Percentiles rank a stretch among this genome's conserved stretches.
phyloP scores from a whole-genome alignment of 1,140 invertebrate species.

The Mactra quadrangularis region DNA sequence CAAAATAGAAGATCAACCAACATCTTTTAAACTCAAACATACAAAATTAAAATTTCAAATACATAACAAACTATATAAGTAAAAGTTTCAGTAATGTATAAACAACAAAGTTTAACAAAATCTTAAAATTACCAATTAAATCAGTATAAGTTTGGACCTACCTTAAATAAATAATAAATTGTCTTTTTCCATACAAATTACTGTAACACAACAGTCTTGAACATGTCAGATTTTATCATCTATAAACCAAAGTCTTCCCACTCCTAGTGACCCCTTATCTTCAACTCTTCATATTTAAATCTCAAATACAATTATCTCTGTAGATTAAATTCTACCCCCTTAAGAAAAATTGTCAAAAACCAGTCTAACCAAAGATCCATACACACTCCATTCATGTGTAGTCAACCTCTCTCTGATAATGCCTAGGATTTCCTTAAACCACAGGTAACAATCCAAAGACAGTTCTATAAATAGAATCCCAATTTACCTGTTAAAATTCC shows the following conservation, averaged over 20 bases:
- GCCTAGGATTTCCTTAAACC: conserved; percentile 36
- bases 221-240: conserved; percentile 11
- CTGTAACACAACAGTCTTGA: no score
- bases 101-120: no score
- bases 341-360: conserved; percentile 3
- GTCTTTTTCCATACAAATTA: no score
- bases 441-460: conserved; percentile 49
- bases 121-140: no score
- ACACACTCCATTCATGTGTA: conserved; percentile 57
- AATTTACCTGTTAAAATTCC: conserved; percentile 58
- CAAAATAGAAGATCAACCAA: no score
- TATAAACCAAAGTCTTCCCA: not conserved
- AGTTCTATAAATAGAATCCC: conserved; percentile 44
- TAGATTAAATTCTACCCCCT: conserved; percentile 9
- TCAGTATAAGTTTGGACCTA: no score
- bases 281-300: not conserved
- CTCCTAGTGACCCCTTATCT: conserved; percentile 16
- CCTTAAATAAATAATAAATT: no score
- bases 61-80: no score
- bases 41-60: no score
- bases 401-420: conserved; percentile 37
- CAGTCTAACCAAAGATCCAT: conserved; percentile 15
- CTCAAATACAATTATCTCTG: conserved; percentile 15
- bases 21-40: no score
- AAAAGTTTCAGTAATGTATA: no score